Conservation (phyloP, 2,797 vertebrate genomes). For the Acipenser ruthenus region DNA sequence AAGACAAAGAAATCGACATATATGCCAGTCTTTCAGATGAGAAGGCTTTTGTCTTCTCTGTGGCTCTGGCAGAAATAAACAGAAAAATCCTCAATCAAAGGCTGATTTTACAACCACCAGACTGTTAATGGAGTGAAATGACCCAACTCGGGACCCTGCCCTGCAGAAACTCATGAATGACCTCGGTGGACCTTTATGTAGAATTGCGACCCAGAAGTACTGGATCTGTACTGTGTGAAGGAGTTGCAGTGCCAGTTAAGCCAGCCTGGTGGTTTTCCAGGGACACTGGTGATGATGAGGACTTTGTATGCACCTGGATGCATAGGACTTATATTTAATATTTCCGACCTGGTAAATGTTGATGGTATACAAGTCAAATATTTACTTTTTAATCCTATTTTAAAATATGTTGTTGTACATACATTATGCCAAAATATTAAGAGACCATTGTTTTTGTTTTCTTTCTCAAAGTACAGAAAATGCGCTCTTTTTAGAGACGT, state of each 20-base stretch:
- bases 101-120: constrained; percentile 74
- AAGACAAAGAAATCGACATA: constrained; percentile 94
- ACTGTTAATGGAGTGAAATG: not conserved
- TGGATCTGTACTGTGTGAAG: constrained; percentile 3
- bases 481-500: no score
- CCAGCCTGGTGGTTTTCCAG: not conserved
- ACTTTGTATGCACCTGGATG: constrained; percentile 13
- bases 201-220: constrained; percentile 20
- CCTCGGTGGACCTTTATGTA: constrained; percentile 16
- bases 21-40: constrained; percentile 96
- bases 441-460: no score
- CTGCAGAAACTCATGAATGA: constrained; percentile 15
- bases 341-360: constrained; percentile 10
- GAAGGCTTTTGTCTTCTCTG: constrained; percentile 96
- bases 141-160: constrained; percentile 21
- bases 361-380: constrained; percentile 24
- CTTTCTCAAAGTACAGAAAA: no score
- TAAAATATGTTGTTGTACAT: constrained; percentile 19
- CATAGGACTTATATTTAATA: constrained; percentile 17
- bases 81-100: constrained; percentile 96
- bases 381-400: constrained; percentile 33
- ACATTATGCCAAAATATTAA: constrained; percentile 9
- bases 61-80: constrained; percentile 98
- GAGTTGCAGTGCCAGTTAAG: not conserved
- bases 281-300: constrained; percentile 3